Conservation (phyloP, 2,888 invertebrate species). For the Philaethria dido region DNA sequence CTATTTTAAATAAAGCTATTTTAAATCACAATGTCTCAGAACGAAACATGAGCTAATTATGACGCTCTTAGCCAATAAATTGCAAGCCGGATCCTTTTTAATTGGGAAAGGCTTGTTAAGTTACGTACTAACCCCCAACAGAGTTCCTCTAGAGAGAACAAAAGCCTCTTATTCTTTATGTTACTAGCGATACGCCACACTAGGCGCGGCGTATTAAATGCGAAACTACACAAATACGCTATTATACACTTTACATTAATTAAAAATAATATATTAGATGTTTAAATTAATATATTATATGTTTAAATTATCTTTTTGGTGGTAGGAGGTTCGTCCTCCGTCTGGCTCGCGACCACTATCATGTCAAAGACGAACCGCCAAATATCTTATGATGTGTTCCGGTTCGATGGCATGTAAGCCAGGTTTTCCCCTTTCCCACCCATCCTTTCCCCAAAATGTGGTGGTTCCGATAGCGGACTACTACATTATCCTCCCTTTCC, state of each 20-base stretch:
- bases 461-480: no score
- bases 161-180: conserved; percentile 34
- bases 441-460: no score
- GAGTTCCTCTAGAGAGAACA: conserved; percentile 31
- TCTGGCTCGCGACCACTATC: no score
- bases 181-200: conserved; percentile 17
- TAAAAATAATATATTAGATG: neutral
- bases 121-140: conserved; percentile 37
- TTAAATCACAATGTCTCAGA: neutral
- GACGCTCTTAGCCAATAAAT: conserved; percentile 35
- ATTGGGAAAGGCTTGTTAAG: conserved; percentile 41
- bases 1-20: neutral
- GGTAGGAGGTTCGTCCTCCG: no score
- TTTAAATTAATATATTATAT: neutral
- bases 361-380: no score
- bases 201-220: neutral
- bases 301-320: no score
- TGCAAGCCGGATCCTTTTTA: conserved; percentile 40
- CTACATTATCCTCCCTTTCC: no score
- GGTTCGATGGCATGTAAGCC: no score
- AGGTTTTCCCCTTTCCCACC: no score
- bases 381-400: no score
- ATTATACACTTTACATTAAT: no score
- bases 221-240: conserved; percentile 1
- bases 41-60: conserved; percentile 34